Conservation (phyloP, 2,797 vertebrate species). For the Crax fasciolata region DNA sequence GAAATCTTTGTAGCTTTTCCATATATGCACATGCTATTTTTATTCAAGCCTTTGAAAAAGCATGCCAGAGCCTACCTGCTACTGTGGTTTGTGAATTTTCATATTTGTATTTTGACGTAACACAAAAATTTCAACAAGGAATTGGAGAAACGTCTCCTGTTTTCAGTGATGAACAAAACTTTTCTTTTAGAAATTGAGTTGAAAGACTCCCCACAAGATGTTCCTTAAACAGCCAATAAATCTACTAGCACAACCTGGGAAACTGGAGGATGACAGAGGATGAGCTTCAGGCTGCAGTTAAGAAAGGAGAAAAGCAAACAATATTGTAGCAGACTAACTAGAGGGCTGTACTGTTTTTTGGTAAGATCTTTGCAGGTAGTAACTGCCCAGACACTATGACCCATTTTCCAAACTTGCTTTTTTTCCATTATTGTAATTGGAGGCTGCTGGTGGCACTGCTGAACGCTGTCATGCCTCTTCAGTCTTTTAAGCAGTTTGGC, state of each 20-base stretch:
- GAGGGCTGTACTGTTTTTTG: neutral
- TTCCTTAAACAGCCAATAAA: neutral
- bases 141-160: neutral
- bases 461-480: neutral
- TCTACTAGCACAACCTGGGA: neutral
- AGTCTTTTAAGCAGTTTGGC: neutral
- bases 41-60: neutral
- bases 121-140: neutral
- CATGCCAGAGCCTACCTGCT: neutral
- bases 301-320: neutral
- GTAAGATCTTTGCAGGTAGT: neutral
- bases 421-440: neutral
- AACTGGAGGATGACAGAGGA: neutral
- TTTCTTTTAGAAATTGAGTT: neutral
- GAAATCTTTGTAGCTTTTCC: neutral
- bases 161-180: neutral
- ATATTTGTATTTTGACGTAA: neutral
- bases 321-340: neutral
- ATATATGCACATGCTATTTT: accelerated
- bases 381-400: neutral
- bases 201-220: neutral
- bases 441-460: neutral
- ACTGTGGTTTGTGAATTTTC: neutral
- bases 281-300: neutral
- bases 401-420: neutral